Base-by-base conservation (phyloP, 2,113 vertebrate species). In the Prochilodus magdalenae region DNA sequence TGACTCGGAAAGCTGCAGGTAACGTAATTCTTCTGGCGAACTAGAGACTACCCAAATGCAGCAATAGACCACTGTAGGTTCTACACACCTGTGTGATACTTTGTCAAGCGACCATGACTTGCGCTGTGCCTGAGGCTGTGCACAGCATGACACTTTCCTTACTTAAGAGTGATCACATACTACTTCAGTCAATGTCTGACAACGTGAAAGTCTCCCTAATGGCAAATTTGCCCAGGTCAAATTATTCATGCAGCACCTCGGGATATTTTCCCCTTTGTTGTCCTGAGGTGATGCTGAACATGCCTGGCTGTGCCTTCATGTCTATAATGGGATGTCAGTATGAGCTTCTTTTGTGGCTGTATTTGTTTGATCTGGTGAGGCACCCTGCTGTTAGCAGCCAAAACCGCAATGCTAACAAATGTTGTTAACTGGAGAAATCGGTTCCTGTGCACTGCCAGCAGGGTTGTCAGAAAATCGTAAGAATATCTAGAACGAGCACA, bases 231-330 rank as follows among this genome's bases (percentile, higher is more conserved):
- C 66, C 40, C 66, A 24, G 33, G 44, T 67, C 66, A n/a, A 10
- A 26, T 70, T 70, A 44, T 24, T 22, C 44, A 44, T 40, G 66
- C 33, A 18, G 20, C 65, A 67, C 65, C 57, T 60, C 55, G 22
- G 55, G 55, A 59, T 59, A 30, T 30, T 66, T 63, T 65, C 62
- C 29, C 18, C 62, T 65, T 65, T 65, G 26, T 65, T 65, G 62
- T 29, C 27, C 29, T 30, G 29, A 65, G 29, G 62, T 65, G 14
- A 29, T 10, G 26, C 62, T 65, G 26, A 55, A 65, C 62, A 65
- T 33, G 63, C 15, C 18, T 30, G 16, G 85, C 83, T 85, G 84
- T 85, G 82, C 83, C 81, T 69, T 71, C 69, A 62, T 85, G 79
- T 80, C 78, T 67, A 33, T 67, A 20, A 36, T 36, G 11, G 65